phyloP scores from a whole-genome alignment of 2,797 vertebrate species.

The Dallia pectoralis region DNA sequence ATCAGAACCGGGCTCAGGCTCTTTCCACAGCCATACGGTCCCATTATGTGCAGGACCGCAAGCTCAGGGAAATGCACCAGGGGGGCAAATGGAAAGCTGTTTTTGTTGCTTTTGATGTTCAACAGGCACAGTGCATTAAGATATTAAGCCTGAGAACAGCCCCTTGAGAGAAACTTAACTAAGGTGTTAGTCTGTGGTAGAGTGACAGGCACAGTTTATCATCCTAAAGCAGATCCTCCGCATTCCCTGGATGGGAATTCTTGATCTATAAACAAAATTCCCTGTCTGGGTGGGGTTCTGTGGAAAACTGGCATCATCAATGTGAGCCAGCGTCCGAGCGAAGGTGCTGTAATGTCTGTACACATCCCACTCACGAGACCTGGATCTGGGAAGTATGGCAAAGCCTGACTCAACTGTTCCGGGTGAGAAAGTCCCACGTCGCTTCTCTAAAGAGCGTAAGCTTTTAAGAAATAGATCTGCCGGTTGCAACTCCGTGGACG shows the following conservation, averaged over 20 bases:
- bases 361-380: not conserved
- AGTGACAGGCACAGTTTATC: not conserved
- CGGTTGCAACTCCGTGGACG: not conserved
- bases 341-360: not conserved
- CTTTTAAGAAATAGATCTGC: not conserved
- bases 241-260: not conserved
- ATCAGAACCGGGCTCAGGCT: not conserved
- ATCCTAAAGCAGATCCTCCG: not conserved
- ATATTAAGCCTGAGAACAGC: not conserved
- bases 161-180: not conserved
- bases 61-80: not conserved
- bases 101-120: constrained; percentile 4
- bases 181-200: not conserved
- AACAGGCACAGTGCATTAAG: not conserved
- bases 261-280: too few relatives aligned
- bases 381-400: not conserved
- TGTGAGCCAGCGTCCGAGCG: not conserved
- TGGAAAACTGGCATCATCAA: not conserved
- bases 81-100: not conserved
- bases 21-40: not conserved
- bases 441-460: not conserved
- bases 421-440: not conserved
- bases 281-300: not conserved
- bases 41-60: not conserved
- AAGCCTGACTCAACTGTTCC: not conserved